Evolutionary conservation across 1,140 invertebrate genomes (phyloP).

Genomic region (Drosophila ambigua): DNA sequence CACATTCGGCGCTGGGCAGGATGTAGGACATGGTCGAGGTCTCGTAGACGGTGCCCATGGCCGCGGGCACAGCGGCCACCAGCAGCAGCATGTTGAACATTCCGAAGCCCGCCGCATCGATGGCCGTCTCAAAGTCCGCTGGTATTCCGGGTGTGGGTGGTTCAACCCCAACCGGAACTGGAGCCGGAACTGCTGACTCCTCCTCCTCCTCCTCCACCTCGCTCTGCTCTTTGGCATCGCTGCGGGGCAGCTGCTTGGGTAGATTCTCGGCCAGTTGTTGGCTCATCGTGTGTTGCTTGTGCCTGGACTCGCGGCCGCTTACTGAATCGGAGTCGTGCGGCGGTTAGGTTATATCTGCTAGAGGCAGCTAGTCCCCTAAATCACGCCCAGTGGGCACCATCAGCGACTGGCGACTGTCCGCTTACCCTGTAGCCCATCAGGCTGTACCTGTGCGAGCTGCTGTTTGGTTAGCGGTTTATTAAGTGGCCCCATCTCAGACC

Average conservation of each 20-base stretch:
- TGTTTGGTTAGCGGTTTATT: constrained; percentile 34
- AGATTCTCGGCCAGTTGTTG: constrained; percentile 24
- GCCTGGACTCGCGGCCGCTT: constrained; percentile 40
- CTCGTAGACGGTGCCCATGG: constrained; percentile 87
- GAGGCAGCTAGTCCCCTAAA: constrained; percentile 38
- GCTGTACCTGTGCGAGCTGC: neutral
- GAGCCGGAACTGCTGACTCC: neutral
- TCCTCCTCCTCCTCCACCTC: constrained; percentile 16
- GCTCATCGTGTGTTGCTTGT: constrained; percentile 30
- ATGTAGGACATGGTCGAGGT: constrained; percentile 88
- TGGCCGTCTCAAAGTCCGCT: constrained; percentile 87
- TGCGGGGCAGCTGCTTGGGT: constrained; percentile 19
- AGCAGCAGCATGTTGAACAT: constrained; percentile 88
- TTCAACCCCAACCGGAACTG: neutral
- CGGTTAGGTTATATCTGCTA: constrained; percentile 51
- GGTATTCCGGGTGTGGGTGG: constrained; percentile 27
- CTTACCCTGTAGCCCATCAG: constrained; percentile 21
- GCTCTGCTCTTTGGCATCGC: constrained; percentile 24
- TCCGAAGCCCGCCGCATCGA: constrained; percentile 86
- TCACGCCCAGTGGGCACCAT: constrained; percentile 17
- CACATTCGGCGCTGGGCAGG: constrained; percentile 89
- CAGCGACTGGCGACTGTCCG: constrained; percentile 11
- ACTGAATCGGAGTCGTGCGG: constrained; percentile 32
- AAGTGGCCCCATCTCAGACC: constrained; percentile 2
- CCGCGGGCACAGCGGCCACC: constrained; percentile 87